A percentile compares a stretch with the other conserved stretches of the same genome.
Conservation (phyloP, 2,113 vertebrate species). For the Dicrurus megarhynchus region DNA sequence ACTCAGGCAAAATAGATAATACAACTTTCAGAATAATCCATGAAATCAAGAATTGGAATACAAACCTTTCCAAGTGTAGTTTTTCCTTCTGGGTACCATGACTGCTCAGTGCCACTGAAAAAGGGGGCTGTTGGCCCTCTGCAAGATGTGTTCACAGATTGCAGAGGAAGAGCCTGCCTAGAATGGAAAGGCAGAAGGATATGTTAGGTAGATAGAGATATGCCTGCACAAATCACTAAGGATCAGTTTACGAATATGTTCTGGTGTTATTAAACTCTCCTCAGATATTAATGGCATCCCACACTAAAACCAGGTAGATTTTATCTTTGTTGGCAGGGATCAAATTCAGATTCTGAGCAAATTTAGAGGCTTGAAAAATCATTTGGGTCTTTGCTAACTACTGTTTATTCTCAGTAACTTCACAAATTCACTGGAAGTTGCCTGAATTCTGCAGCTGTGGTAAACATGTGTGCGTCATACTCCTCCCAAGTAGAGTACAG, state of each 20-base stretch:
- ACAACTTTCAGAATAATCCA: neutral
- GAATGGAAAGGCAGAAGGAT: neutral
- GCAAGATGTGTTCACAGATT: neutral
- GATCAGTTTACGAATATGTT: neutral
- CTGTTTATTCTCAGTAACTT: neutral
- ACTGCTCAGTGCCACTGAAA: neutral
- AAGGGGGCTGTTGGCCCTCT: neutral
- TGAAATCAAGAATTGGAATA: neutral
- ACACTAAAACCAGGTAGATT: neutral
- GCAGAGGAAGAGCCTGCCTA: neutral
- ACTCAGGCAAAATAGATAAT: slow-evolving; percentile 2
- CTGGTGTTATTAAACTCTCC: neutral
- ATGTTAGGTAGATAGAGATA: neutral
- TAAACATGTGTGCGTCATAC: rapidly evolving
- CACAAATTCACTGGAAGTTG: neutral
- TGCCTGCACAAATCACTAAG: neutral
- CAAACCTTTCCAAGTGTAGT: neutral
- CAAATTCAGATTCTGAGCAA: neutral
- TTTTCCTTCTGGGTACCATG: neutral
- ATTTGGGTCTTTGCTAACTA: neutral
- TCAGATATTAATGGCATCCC: neutral
- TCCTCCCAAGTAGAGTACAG: neutral
- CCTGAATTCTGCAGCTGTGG: neutral
- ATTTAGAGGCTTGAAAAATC: neutral
- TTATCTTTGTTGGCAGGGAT: neutral